Percentiles rank a stretch among this genome's conserved stretches.
phyloP scores from a whole-genome alignment of 2,888 invertebrate species.

The Eurois occulta region DNA sequence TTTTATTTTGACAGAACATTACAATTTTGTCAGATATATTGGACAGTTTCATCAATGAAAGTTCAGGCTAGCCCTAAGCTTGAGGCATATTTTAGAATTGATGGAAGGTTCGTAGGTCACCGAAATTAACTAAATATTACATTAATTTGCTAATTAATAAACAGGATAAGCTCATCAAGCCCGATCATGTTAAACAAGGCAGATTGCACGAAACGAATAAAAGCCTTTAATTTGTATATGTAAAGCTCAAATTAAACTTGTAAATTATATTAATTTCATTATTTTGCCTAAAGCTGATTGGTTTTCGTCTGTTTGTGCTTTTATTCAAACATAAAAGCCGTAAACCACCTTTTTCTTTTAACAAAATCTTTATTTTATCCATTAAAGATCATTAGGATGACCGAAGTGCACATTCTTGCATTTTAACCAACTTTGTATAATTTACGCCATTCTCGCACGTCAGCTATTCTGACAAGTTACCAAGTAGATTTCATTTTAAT shows the following conservation, averaged over 20 bases:
- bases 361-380: not conserved
- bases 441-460: not conserved
- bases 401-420: not conserved
- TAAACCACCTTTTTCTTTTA: not conserved
- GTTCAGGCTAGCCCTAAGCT: not conserved
- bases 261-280: not conserved
- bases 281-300: not conserved
- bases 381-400: not conserved
- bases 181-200: not conserved
- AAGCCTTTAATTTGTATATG: not conserved
- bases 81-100: too few species aligned
- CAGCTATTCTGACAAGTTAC: not conserved
- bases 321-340: not conserved
- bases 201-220: not conserved
- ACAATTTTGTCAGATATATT: not conserved
- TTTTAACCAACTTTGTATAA: not conserved
- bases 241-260: not conserved
- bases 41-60: not conserved
- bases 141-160: not conserved
- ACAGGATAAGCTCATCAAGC: not conserved
- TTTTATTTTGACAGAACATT: not conserved
- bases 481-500: conserved; percentile 15
- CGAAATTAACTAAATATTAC: not conserved
- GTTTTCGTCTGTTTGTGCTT: not conserved
- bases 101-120: not conserved